A percentile compares a stretch with the other conserved stretches of the same genome.
Conservation (phyloP, 2,797 vertebrate genomes). For the Siniperca undulata region DNA sequence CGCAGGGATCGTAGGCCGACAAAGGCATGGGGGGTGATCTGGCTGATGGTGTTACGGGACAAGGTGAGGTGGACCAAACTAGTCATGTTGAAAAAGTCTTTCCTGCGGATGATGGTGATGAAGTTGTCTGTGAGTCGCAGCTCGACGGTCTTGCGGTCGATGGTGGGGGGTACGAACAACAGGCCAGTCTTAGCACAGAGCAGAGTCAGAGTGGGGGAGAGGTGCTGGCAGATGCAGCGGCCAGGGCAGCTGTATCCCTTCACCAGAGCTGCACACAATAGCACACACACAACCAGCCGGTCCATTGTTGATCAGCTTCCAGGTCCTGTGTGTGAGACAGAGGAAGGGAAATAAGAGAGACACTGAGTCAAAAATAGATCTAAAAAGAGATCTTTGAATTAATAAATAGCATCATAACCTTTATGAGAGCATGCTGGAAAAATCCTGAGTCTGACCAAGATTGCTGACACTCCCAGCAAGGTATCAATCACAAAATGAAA, state of each 20-base stretch:
- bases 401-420: slow-evolving; percentile 59
- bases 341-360: slow-evolving; percentile 55
- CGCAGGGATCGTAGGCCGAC: slow-evolving; percentile 90
- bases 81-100: slow-evolving; percentile 97
- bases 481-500: slow-evolving; percentile 80
- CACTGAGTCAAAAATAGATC: slow-evolving; percentile 29
- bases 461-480: slow-evolving; percentile 68
- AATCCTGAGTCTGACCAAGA: slow-evolving; percentile 60
- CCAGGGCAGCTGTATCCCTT: slow-evolving; percentile 92
- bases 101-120: slow-evolving; percentile 92
- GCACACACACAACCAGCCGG: slow-evolving; percentile 87
- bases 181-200: slow-evolving; percentile 96
- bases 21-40: slow-evolving; percentile 91
- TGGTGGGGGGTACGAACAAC: slow-evolving; percentile 92
- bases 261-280: slow-evolving; percentile 85
- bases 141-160: slow-evolving; percentile 96
- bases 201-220: slow-evolving; percentile 93
- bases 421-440: slow-evolving; percentile 65
- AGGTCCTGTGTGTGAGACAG: slow-evolving; percentile 73
- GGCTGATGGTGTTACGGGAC: slow-evolving; percentile 96
- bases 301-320: slow-evolving; percentile 86
- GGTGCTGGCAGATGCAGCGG: slow-evolving; percentile 95
- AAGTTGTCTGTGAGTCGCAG: slow-evolving; percentile 96
- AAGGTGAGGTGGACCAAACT: slow-evolving; percentile 96
- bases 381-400: slow-evolving; percentile 55